Percentiles rank a stretch among this genome's conserved stretches.
phyloP scores from a whole-genome alignment of 2,797 vertebrate genomes.

The Mus minutoides region DNA sequence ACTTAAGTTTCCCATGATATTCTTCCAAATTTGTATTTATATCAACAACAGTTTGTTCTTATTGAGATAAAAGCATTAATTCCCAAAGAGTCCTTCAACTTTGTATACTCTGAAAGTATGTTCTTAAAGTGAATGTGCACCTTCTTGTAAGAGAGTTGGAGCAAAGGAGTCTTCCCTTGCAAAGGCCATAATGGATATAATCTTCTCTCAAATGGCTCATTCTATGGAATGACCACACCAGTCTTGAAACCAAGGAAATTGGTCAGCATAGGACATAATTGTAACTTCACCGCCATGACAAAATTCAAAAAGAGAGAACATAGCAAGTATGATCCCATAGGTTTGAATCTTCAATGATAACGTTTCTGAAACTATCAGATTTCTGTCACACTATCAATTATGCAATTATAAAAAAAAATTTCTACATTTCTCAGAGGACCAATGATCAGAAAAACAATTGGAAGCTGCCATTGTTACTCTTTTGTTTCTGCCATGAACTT shows the following conservation, averaged over 20 bases:
- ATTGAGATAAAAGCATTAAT: constrained; percentile 54
- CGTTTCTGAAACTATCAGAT: neutral
- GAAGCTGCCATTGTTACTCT: neutral
- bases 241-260: neutral
- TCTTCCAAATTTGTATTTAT: constrained; percentile 56
- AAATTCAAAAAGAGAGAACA: constrained; percentile 29
- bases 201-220: constrained; percentile 8
- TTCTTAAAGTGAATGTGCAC: constrained; percentile 10
- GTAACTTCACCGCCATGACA: neutral
- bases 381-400: constrained; percentile 45
- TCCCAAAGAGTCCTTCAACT: neutral
- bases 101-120: constrained; percentile 5
- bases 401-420: constrained; percentile 11
- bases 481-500: constrained; percentile 48
- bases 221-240: neutral
- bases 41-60: constrained; percentile 8
- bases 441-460: constrained; percentile 45
- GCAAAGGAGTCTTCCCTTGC: neutral
- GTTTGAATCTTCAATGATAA: constrained; percentile 22
- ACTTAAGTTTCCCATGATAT: neutral
- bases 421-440: constrained; percentile 9
- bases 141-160: neutral
- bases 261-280: neutral
- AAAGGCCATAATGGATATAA: neutral
- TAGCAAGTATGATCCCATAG: neutral